Evolutionary conservation across 1,140 invertebrate species (phyloP).

Genomic region (Drosophila santomea): DNA sequence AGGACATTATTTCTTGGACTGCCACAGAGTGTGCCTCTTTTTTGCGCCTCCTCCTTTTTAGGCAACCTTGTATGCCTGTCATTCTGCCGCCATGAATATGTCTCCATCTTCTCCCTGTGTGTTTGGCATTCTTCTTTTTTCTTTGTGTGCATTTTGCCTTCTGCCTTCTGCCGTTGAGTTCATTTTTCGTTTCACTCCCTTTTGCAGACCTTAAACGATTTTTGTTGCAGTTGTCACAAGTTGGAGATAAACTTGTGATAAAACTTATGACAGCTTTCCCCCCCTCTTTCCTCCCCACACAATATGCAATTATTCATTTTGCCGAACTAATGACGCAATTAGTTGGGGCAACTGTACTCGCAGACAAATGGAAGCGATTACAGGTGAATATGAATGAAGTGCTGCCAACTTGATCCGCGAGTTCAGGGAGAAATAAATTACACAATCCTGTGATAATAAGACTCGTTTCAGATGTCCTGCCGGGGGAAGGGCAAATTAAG

Average conservation of each 20-base stretch:
- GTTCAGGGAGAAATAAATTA: slow-evolving; percentile 18
- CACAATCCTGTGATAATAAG: slow-evolving; percentile 40
- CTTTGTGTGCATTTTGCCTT: slow-evolving; percentile 6
- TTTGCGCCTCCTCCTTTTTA: slow-evolving; percentile 45
- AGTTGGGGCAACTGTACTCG: slow-evolving; percentile 28
- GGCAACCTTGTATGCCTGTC: slow-evolving; percentile 55
- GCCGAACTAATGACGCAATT: slow-evolving; percentile 49
- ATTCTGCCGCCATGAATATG: slow-evolving; percentile 64
- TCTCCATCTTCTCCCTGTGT: slow-evolving; percentile 39
- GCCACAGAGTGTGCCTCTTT: slow-evolving; percentile 3
- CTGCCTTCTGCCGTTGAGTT: slow-evolving; percentile 2
- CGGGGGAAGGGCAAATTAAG: neutral
- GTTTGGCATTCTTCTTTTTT: slow-evolving; percentile 1
- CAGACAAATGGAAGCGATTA: slow-evolving; percentile 45
- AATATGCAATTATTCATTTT: slow-evolving; percentile 49
- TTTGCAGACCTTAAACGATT: slow-evolving; percentile 44
- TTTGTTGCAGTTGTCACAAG: slow-evolving; percentile 55
- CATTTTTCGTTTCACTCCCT: slow-evolving; percentile 7
- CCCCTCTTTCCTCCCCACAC: neutral
- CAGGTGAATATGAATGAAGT: slow-evolving; percentile 48
- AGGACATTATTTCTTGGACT: slow-evolving; percentile 69
- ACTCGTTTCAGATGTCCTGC: slow-evolving; percentile 20
- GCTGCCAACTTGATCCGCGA: slow-evolving; percentile 36
- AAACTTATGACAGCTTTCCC: slow-evolving; percentile 53
- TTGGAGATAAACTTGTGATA: slow-evolving; percentile 61